These are phyloP conservation scores for Parelbella ahira DNA, from an alignment of 2,888 invertebrate genomes.

Conservation along the genomic window DNA sequence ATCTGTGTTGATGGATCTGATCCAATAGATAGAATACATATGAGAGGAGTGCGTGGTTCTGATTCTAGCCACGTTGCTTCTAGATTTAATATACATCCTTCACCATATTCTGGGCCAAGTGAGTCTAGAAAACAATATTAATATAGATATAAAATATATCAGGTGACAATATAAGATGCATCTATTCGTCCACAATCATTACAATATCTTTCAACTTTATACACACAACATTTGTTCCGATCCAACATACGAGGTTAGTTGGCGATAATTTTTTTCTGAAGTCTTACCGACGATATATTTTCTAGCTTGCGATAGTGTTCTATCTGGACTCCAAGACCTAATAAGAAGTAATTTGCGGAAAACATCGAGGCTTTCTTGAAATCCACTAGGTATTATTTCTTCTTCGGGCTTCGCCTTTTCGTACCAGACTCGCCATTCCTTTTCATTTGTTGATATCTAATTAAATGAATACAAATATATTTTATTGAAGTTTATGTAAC, in stretches of 20 bases:
- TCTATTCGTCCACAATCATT: too few relatives aligned
- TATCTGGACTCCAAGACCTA: conserved; percentile 96
- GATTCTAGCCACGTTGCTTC: conserved; percentile 95
- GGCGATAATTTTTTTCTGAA: too few relatives aligned
- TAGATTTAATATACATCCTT: conserved; percentile 94
- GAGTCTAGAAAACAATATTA: conserved; percentile 80
- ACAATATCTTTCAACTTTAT: too few relatives aligned
- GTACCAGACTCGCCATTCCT: conserved; percentile 94
- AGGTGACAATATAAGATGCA: too few relatives aligned
- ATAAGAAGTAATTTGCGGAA: conserved; percentile 93
- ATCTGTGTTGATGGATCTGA: conserved; percentile 98
- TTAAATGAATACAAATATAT: conserved; percentile 7
- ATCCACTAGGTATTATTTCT: conserved; percentile 94
- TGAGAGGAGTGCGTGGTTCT: conserved; percentile 91
- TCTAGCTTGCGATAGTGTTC: conserved; percentile 95
- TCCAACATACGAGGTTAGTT: too few relatives aligned
- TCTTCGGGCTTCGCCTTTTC: conserved; percentile 96
- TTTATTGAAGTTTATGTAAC: too few relatives aligned
- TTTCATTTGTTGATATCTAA: conserved; percentile 90
- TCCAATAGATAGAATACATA: conserved; percentile 96
- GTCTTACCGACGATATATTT: conserved; percentile 90
- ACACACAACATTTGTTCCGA: too few relatives aligned
- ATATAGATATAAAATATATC: neutral
- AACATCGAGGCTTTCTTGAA: conserved; percentile 90
- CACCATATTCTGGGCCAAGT: conserved; percentile 92